These are phyloP conservation scores for Psittacula echo DNA, from an alignment of 2,797 vertebrate species.

Conservation along the genomic window DNA sequence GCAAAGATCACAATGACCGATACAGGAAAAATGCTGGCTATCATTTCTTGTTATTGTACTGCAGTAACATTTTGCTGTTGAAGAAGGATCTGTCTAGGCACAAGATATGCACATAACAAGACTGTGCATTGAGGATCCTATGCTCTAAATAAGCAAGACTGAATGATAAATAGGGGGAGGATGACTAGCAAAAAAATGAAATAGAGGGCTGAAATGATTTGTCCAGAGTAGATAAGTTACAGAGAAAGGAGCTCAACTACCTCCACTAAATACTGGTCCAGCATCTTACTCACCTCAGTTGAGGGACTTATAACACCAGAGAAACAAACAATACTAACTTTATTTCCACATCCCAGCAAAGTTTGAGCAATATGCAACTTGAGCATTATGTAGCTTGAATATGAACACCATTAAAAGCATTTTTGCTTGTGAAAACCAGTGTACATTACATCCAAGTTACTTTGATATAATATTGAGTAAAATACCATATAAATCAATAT, in stretches of 20 bases:
- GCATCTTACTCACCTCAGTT: background rate
- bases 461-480: background rate
- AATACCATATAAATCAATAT: background rate
- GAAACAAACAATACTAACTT: background rate
- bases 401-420: background rate
- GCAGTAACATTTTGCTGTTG: background rate
- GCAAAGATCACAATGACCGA: background rate
- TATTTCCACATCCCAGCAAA: background rate
- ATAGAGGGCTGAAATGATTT: background rate
- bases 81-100: background rate
- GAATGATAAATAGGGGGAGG: background rate
- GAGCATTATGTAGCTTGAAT: background rate
- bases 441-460: background rate
- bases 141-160: background rate
- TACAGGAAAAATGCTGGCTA: background rate
- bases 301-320: background rate
- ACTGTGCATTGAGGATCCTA: background rate
- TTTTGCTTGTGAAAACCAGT: background rate
- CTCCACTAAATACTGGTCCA: background rate
- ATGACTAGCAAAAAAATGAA: background rate
- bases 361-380: background rate
- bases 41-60: background rate
- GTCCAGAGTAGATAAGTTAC: background rate
- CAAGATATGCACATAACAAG: fast-evolving
- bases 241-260: background rate